These are phyloP conservation scores for Yasuhikotakia modesta DNA, from an alignment of 2,797 vertebrate species.

Conservation along the genomic window DNA sequence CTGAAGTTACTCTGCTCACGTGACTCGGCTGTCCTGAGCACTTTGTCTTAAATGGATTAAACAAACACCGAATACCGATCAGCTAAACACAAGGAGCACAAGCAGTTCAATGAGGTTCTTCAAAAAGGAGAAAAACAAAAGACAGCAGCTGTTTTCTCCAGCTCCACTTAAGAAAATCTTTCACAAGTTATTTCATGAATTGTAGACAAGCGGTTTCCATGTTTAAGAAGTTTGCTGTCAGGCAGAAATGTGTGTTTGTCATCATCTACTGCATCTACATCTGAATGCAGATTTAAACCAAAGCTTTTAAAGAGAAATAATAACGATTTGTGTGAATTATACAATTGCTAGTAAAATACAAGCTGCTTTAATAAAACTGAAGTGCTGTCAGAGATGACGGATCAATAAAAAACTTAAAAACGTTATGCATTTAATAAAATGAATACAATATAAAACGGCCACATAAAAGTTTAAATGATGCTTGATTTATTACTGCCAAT, in stretches of 20 bases:
- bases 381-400: slow-evolving; percentile 59
- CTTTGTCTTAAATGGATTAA: slow-evolving; percentile 58
- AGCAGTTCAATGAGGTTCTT: slow-evolving; percentile 42
- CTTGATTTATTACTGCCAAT: neutral
- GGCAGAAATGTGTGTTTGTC: no score
- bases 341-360: neutral
- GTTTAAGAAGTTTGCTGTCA: no score
- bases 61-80: slow-evolving; percentile 54
- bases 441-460: neutral
- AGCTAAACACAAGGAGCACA: slow-evolving; percentile 38
- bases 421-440: neutral
- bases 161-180: neutral
- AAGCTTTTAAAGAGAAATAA: neutral
- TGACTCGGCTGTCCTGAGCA: slow-evolving; percentile 51
- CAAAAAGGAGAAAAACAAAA: slow-evolving; percentile 7
- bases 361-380: slow-evolving; percentile 54
- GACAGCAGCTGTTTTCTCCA: no score
- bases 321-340: neutral
- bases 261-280: neutral
- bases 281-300: neutral
- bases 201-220: no score
- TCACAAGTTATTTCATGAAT: no score
- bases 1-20: slow-evolving; percentile 45
- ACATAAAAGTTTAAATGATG: neutral
- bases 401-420: slow-evolving; percentile 23